These are phyloP conservation scores for Mustela lutreola DNA, from an alignment of 2,113 vertebrate genomes.

Conservation along the genomic window DNA sequence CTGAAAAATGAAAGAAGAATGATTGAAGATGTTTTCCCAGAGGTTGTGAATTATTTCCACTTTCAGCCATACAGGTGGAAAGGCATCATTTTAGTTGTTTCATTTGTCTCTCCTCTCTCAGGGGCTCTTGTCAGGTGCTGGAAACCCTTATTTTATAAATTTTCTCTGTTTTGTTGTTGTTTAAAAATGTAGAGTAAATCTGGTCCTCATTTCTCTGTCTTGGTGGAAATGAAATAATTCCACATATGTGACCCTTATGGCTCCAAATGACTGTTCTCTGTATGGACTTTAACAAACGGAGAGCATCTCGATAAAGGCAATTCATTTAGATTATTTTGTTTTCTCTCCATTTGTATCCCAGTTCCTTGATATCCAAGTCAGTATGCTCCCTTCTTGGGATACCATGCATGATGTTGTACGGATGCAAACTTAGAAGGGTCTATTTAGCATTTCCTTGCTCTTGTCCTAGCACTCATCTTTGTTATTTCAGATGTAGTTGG, in stretches of 20 bases:
- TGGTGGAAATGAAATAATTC: neutral
- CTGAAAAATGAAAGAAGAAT: slow-evolving; percentile 46
- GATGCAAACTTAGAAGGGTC: neutral
- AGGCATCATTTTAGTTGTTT: neutral
- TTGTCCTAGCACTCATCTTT: neutral
- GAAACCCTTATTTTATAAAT: neutral
- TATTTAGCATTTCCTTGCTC: neutral
- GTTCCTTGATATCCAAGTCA: neutral
- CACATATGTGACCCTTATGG: neutral
- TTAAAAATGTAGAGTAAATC: slow-evolving; percentile 1
- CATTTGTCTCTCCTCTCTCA: neutral
- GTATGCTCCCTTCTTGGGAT: neutral
- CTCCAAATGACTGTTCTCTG: neutral
- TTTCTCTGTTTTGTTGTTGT: neutral
- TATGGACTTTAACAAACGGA: neutral
- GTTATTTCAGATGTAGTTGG: neutral
- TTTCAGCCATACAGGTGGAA: neutral
- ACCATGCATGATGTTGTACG: neutral
- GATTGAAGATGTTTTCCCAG: neutral
- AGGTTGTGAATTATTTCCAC: neutral
- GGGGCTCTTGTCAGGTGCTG: neutral
- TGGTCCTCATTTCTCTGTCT: neutral
- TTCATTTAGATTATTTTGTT: neutral
- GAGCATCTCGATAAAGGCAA: neutral
- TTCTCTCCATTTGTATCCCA: neutral